Evolutionary conservation across 2,113 vertebrate species (phyloP).

Genomic region (Mesoclemmys tuberculata): DNA sequence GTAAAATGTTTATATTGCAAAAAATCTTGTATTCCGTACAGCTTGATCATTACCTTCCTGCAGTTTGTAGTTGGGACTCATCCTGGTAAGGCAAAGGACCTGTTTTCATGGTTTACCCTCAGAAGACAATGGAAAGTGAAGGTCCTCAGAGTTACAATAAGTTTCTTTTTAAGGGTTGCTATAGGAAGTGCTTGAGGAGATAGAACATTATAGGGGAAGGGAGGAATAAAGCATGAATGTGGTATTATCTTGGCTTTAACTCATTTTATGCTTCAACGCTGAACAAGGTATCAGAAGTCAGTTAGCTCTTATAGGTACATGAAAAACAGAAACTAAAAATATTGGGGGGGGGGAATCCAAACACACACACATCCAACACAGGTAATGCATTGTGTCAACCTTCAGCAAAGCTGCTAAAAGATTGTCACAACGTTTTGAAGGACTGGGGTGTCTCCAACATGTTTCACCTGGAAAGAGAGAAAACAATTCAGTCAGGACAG

Average conservation of each 20-base stretch:
- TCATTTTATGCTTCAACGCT: background rate
- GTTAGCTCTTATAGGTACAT: background rate
- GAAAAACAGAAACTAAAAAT: constrained; percentile 5
- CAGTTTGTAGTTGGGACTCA: background rate
- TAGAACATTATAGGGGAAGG: background rate
- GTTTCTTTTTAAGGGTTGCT: background rate
- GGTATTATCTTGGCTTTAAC: background rate
- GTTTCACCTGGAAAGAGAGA: background rate
- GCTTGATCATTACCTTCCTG: background rate
- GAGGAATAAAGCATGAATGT: background rate
- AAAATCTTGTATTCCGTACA: background rate
- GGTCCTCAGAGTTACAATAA: background rate
- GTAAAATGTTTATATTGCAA: constrained; percentile 14
- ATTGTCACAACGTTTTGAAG: constrained; percentile 15
- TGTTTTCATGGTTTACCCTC: background rate
- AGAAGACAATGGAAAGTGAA: constrained; percentile 18
- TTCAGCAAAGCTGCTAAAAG: background rate
- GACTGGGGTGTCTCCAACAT: background rate
- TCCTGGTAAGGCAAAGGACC: background rate
- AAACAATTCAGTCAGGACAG: background rate
- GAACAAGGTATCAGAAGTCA: background rate
- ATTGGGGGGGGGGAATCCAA: background rate
- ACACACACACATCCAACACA: background rate
- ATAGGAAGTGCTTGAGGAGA: background rate
- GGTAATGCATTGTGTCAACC: background rate